Evolutionary conservation across 2,888 invertebrate genomes (phyloP).

Genomic region (Electrophaes corylata): DNA sequence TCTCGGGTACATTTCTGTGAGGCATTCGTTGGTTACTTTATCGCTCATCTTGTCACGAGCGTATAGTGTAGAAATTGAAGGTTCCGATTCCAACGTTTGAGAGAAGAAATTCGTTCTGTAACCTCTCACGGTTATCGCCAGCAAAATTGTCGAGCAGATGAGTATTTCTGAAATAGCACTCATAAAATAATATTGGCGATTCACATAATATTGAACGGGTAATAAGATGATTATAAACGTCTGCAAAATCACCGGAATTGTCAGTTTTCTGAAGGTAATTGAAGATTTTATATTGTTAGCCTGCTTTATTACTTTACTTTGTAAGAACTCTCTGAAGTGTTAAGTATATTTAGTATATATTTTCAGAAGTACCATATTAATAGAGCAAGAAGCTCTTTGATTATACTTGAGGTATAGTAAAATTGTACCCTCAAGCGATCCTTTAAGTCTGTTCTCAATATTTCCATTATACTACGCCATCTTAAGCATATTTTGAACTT

Average conservation of each 20-base stretch:
- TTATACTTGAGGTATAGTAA: too few species aligned
- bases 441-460: too few species aligned
- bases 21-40: slow-evolving; percentile 65
- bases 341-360: too few species aligned
- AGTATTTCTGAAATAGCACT: slow-evolving; percentile 64
- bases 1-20: slow-evolving; percentile 75
- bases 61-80: slow-evolving; percentile 71
- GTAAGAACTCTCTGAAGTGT: too few species aligned
- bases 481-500: too few species aligned
- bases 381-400: too few species aligned
- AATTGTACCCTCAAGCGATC: too few species aligned
- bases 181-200: slow-evolving; percentile 31
- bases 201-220: slow-evolving; percentile 31
- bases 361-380: too few species aligned
- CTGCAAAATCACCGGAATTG: slow-evolving; percentile 3
- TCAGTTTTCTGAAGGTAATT: background rate
- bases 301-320: too few species aligned
- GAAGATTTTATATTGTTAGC: background rate
- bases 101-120: slow-evolving; percentile 66
- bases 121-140: slow-evolving; percentile 53
- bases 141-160: slow-evolving; percentile 52
- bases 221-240: slow-evolving; percentile 16
- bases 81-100: slow-evolving; percentile 67
- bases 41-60: slow-evolving; percentile 74
- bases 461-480: too few species aligned